Percentiles rank a stretch among this genome's conserved stretches.
phyloP scores from a whole-genome alignment of 2,797 vertebrate genomes.

The Helicolenus hilgendorfi region DNA sequence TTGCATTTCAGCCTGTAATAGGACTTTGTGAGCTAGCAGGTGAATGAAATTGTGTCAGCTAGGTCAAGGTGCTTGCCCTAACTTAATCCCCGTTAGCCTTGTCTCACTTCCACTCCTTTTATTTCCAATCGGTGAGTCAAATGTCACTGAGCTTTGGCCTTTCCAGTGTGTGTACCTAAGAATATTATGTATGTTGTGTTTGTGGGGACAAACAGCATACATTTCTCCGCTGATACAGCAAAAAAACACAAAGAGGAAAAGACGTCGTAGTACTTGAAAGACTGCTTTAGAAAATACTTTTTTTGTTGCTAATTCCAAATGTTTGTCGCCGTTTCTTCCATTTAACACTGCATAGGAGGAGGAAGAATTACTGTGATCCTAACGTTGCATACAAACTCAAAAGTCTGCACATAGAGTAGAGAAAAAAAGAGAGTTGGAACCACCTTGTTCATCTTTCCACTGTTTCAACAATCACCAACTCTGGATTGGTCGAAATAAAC shows the following conservation, averaged over 20 bases:
- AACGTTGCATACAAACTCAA: too few relatives aligned
- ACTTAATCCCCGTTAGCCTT: constrained; percentile 23
- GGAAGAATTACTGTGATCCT: not conserved
- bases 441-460: too few relatives aligned
- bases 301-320: not conserved
- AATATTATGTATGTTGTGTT: not conserved
- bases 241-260: not conserved
- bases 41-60: not conserved
- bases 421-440: too few relatives aligned
- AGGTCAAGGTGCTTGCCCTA: constrained; percentile 14
- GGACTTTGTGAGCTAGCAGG: not conserved
- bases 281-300: not conserved
- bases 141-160: constrained; percentile 21
- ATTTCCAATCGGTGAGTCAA: not conserved
- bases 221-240: not conserved
- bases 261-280: not conserved
- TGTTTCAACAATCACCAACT: too few relatives aligned
- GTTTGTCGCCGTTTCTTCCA: not conserved
- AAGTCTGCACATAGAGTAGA: too few relatives aligned
- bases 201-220: not conserved
- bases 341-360: not conserved
- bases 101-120: not conserved
- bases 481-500: too few relatives aligned
- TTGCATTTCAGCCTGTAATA: not conserved
- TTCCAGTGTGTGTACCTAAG: not conserved